phyloP scores from a whole-genome alignment of 2,888 invertebrate species.

The Patella pellucida region DNA sequence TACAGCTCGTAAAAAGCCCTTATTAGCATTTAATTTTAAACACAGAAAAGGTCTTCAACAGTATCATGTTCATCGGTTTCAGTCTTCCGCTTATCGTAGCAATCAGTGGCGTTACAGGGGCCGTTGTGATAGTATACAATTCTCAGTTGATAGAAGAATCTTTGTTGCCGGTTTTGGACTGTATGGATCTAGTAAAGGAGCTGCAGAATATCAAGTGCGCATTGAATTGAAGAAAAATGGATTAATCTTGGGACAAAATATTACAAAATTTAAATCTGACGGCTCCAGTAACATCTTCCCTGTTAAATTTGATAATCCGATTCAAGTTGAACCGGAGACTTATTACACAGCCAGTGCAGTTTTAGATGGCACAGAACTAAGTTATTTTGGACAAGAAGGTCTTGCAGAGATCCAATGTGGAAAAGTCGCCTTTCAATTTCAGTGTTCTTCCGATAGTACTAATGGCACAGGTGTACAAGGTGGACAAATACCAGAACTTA shows the following conservation, averaged over 20 bases:
- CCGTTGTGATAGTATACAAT: conserved; percentile 95
- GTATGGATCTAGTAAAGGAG: conserved; percentile 95
- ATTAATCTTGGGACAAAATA: conserved; percentile 88
- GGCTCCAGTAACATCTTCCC: conserved; percentile 97
- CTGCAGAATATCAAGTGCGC: conserved; percentile 93
- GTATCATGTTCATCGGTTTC: conserved; percentile 95
- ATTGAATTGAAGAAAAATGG: conserved; percentile 93
- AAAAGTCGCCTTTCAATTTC: conserved; percentile 95
- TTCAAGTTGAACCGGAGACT: conserved; percentile 91
- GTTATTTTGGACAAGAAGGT: conserved; percentile 97
- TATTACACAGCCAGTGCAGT: conserved; percentile 97
- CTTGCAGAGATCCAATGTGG: conserved; percentile 91
- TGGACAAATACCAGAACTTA: conserved; percentile 96
- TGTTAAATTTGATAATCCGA: conserved; percentile 83
- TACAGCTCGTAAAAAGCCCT: conserved; percentile 89
- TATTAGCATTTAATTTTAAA: conserved; percentile 85
- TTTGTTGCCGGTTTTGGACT: conserved; percentile 96
- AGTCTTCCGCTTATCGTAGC: conserved; percentile 94
- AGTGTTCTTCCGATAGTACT: conserved; percentile 96
- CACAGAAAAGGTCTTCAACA: conserved; percentile 89
- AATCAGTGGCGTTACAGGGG: conserved; percentile 98
- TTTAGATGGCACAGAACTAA: conserved; percentile 91
- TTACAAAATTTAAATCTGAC: conserved; percentile 94
- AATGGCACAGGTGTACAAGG: conserved; percentile 98
- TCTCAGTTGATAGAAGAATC: conserved; percentile 94